Base-by-base conservation (phyloP, 1,140 invertebrate species). In the Drosophila auraria region DNA sequence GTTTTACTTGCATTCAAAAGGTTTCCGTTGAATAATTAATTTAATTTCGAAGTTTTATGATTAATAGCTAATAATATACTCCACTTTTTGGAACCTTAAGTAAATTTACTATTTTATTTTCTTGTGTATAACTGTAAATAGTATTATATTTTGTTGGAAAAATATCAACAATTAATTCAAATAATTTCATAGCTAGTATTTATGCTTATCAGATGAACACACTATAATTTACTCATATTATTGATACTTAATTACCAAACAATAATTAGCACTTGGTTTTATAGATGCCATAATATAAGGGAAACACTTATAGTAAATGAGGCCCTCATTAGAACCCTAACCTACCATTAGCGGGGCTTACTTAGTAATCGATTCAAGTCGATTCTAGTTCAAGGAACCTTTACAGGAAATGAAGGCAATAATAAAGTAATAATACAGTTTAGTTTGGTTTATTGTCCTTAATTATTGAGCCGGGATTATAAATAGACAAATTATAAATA, bases 261-360 rank as follows among this genome's bases (percentile, higher is more conserved):
- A 54, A 11, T 68, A 54, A 66, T 68, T 54, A 40, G 44, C 40
- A 54, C 68, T 54, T 54, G 14, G 23, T 54, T 54, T 70, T 54
- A 45, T 45, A 12, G 33, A 25, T 33, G 23, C 20, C 20, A 15
- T 66, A 47, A 66, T 45, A 25, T 9, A 27, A 20, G 20, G 38
- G 25, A 50, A 50, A 50, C 54, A 70, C 11, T 69, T 66, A 25
- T 20, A 15, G 5, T 27, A 30, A 70, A 44, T 53, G 27, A 2
- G 27, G 5, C 27, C n/a, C 7, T 7, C 44, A 44, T 11, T n/a
- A 44, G 9, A 15, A 23, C 33, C 11, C 23, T 30, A n/a, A 23
- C 27, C 56, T 65, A n/a, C 42, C 30, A 65, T 61, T 65, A 65
- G 15, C 20, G 12, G 23, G 14, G 15, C 14, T 9, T 23, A 23